A percentile compares a stretch with the other conserved stretches of the same genome.
Conservation (phyloP, 2,113 vertebrate species). For the Cyanistes caeruleus region DNA sequence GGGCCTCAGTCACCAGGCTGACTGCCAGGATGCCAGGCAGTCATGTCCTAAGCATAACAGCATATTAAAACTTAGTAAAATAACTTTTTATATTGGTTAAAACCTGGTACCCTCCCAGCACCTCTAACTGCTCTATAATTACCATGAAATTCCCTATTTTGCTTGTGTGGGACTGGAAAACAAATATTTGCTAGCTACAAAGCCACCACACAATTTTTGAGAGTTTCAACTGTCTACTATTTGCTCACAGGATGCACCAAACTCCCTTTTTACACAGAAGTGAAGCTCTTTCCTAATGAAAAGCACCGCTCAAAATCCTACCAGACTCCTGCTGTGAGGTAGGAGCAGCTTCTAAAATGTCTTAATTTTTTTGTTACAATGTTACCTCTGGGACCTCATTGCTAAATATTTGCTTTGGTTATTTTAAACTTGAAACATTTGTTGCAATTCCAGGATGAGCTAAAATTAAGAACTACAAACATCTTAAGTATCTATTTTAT, state of each 20-base stretch:
- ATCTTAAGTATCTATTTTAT: background rate
- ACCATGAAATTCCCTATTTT: background rate
- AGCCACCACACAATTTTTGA: background rate
- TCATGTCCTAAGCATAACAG: background rate
- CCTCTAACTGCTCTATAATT: conserved; percentile 3
- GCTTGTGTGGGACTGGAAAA: background rate
- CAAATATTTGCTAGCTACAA: conserved; percentile 41
- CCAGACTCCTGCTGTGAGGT: background rate
- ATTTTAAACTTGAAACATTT: background rate
- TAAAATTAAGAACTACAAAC: background rate
- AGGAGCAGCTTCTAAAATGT: background rate
- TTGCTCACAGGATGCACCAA: background rate
- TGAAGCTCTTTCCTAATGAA: background rate
- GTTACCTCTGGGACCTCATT: background rate
- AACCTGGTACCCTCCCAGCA: background rate
- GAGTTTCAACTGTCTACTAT: background rate
- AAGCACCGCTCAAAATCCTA: background rate
- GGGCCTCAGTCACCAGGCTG: background rate
- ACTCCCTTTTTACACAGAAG: background rate
- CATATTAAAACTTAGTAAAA: background rate
- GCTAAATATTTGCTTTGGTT: background rate
- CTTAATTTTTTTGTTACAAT: background rate
- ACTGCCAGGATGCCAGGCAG: background rate
- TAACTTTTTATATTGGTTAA: background rate
- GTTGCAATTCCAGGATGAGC: background rate